Evolutionary conservation across 2,113 vertebrate species (phyloP).

Genomic region (Phoenicopterus ruber): DNA sequence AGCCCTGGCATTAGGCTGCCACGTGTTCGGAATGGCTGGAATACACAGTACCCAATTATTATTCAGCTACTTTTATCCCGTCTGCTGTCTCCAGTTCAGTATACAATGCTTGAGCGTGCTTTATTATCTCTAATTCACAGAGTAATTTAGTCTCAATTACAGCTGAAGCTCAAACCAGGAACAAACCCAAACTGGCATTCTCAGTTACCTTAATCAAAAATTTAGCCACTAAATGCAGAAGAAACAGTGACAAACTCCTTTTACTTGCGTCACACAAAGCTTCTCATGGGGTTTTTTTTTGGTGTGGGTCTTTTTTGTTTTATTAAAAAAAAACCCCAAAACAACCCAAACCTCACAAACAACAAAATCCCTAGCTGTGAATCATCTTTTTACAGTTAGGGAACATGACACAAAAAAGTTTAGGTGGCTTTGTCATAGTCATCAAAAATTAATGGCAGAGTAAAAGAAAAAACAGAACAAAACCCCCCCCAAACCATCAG

Average conservation of each 20-base stretch:
- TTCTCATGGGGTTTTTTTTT: neutral
- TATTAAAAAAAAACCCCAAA: neutral
- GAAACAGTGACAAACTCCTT: neutral
- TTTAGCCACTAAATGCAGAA: neutral
- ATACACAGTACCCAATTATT: conserved; percentile 44
- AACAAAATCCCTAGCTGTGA: neutral
- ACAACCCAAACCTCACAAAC: neutral
- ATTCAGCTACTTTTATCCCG: conserved; percentile 15
- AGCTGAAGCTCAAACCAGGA: neutral
- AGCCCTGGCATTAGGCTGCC: conserved; percentile 43
- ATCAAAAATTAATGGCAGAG: neutral
- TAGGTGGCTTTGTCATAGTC: neutral
- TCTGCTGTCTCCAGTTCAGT: neutral
- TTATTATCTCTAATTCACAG: neutral
- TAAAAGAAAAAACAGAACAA: neutral
- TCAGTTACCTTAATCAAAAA: neutral
- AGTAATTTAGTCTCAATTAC: neutral
- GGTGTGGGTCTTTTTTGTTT: neutral
- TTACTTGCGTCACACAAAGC: neutral
- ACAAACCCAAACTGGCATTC: neutral
- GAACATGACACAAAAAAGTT: neutral
- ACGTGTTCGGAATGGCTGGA: conserved; percentile 22
- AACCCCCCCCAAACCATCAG: neutral
- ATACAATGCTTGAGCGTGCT: neutral
- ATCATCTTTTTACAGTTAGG: neutral